Evolutionary conservation across 2,113 vertebrate species (phyloP), one percentile per base, ranked within the genome.

Genomic region (Anthoscopus minutus): DNA sequence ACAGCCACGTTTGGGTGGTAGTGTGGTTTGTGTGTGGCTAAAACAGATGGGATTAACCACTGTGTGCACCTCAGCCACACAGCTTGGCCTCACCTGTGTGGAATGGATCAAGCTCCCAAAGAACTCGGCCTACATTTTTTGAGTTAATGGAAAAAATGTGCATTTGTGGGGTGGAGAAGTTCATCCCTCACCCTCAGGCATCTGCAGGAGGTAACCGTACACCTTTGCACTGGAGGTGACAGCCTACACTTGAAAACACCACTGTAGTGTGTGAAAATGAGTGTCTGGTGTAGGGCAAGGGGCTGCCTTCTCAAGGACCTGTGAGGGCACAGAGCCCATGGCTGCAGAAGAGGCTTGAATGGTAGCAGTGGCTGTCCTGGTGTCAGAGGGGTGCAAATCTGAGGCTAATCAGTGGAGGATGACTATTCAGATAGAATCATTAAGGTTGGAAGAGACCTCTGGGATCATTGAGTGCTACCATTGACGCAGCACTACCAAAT

Each of bases 61-160:
- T 0, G 1, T 5, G 15, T 27, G 38, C 2, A 4, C 48, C 57
- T 85, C 62, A 22, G 6, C 15, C 38, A 24, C 23, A 6, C 0
- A 0, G 38, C 42, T 13, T 69, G 64, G 45, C 54, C 54, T 48
- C 28, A 12, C 35, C 67, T 42, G 15, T 18, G 42, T 21, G 25
- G 25, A 17, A 47, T 23, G 15, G 33, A 38, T 23, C 28, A 50
- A 61, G 20, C 25, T 15, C 61, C 21, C 35, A 57, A 13, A 65
- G 19, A 77, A 72, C 22, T 16, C 45, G 57, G 50, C 24, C 11
- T 11, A 23, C 11, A 12, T n/a, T 58, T 71, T 90, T 33, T 81
- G 70, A 44, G 42, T 66, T 84, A 17, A 66, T 0, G 9, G 54
- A 40, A 76, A 83, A 56, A 20, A 11, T 4, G 18, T 0, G 0